Conservation (phyloP, 2,888 invertebrate species). For the Phyllotreta striolata region DNA sequence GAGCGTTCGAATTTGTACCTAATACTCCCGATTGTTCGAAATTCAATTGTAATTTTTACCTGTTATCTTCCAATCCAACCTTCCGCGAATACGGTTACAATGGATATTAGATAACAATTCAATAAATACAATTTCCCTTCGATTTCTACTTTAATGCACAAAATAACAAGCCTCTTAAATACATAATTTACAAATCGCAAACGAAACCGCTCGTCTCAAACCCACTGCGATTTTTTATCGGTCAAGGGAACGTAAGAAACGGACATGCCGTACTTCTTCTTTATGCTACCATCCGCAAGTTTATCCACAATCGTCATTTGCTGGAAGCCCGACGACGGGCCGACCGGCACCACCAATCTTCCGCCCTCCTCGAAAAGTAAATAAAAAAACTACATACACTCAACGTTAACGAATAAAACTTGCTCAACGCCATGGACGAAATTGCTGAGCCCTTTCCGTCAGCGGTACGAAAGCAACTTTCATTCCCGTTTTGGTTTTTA, state of each 20-base stretch:
- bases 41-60: too few species aligned
- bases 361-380: slow-evolving; percentile 9
- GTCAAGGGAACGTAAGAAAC: slow-evolving; percentile 12
- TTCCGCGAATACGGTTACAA: too few species aligned
- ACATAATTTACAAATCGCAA: too few species aligned
- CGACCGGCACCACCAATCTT: slow-evolving; percentile 10
- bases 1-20: too few species aligned
- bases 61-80: too few species aligned
- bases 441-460: slow-evolving; percentile 3
- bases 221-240: slow-evolving; percentile 10
- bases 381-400: too few species aligned
- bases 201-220: too few species aligned
- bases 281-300: slow-evolving; percentile 4
- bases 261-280: slow-evolving; percentile 2
- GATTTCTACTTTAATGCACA: too few species aligned
- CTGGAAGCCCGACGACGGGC: slow-evolving; percentile 5
- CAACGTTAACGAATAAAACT: not conserved
- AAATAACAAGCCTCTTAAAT: too few species aligned
- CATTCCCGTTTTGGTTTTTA: slow-evolving; percentile 4
- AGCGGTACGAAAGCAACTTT: slow-evolving; percentile 4
- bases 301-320: slow-evolving; percentile 7
- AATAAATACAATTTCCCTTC: too few species aligned
- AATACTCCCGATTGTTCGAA: too few species aligned
- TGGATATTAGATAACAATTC: too few species aligned
- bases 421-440: slow-evolving; percentile 1